Conservation (phyloP, 2,797 vertebrate species). For the Petrocephalus schoutedeni region DNA sequence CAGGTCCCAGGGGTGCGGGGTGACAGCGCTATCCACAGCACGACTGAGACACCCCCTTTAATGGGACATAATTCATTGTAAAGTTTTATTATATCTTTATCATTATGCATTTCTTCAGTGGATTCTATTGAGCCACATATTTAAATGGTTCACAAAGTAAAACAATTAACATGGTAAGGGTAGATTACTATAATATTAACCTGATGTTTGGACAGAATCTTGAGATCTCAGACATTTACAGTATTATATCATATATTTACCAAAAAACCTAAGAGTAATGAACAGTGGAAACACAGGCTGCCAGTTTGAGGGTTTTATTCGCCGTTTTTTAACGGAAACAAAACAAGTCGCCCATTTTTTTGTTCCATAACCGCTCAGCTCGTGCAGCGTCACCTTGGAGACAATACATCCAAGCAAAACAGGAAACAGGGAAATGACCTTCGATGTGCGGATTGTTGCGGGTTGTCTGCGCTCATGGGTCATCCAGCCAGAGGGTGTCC, state of each 20-base stretch:
- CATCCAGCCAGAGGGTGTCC: background rate
- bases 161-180: background rate
- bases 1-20: background rate
- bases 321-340: background rate
- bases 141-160: background rate
- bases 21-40: background rate
- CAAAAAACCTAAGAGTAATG: background rate
- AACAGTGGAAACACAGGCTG: background rate
- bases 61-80: background rate
- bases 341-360: background rate
- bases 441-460: background rate
- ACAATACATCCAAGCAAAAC: background rate
- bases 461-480: background rate
- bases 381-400: background rate
- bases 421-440: background rate
- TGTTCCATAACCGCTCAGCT: background rate
- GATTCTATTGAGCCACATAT: background rate
- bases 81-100: background rate
- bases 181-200: background rate
- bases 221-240: background rate
- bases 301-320: background rate
- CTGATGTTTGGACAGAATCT: background rate
- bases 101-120: background rate
- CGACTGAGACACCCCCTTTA: background rate
- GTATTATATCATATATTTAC: background rate